Conservation (phyloP, 2,888 invertebrate species). For the Drosophila picticornis region DNA sequence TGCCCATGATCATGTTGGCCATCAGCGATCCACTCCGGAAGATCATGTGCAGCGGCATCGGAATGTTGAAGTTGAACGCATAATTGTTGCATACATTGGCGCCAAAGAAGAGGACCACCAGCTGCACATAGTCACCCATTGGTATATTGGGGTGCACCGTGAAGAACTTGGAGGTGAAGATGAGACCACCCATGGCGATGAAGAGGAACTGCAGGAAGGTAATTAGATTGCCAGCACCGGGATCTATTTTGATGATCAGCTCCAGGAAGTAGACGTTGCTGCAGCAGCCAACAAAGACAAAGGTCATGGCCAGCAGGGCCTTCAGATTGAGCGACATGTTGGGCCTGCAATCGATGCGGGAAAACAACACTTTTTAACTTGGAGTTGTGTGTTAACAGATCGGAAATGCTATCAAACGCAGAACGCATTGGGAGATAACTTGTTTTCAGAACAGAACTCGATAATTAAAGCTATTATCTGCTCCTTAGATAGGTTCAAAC, state of each 20-base stretch:
- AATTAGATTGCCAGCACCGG: constrained; percentile 96
- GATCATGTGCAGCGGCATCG: constrained; percentile 99
- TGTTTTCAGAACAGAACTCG: not conserved
- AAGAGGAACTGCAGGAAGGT: constrained; percentile 98
- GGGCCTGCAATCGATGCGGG: constrained; percentile 8
- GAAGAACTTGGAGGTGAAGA: constrained; percentile 94
- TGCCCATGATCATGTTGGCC: constrained; percentile 98
- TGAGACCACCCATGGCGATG: constrained; percentile 95
- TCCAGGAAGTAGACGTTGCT: constrained; percentile 95
- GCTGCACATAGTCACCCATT: constrained; percentile 91
- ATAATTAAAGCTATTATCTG: not conserved
- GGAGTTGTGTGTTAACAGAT: not conserved
- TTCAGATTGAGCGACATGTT: constrained; percentile 84
- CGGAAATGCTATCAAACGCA: not conserved
- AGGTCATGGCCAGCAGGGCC: constrained; percentile 89
- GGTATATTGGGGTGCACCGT: constrained; percentile 90
- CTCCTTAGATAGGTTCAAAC: not conserved
- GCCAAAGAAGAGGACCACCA: constrained; percentile 96
- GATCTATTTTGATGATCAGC: constrained; percentile 94
- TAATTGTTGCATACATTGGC: constrained; percentile 97
- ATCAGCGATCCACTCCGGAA: constrained; percentile 98
- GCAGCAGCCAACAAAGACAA: constrained; percentile 95
- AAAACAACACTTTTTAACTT: not conserved
- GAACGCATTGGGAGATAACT: not conserved
- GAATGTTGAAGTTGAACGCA: constrained; percentile 97